A percentile compares a stretch with the other conserved stretches of the same genome.
Conservation (phyloP, 2,797 vertebrate species). For the Perdix hodgsoniae region DNA sequence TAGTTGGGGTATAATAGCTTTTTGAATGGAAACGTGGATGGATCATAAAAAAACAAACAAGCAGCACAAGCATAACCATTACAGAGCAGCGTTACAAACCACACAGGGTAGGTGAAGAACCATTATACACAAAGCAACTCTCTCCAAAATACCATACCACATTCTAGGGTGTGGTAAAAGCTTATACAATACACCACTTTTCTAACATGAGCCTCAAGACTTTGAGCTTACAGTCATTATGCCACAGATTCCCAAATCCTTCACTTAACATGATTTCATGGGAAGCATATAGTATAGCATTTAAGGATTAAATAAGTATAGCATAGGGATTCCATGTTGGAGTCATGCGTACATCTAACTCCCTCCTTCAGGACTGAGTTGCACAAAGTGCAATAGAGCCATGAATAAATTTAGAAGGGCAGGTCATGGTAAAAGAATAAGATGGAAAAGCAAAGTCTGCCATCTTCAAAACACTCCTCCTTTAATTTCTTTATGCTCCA, state of each 20-base stretch:
- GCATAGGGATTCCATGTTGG: no score
- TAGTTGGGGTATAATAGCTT: not conserved
- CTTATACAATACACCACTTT: not conserved
- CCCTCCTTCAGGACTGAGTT: no score
- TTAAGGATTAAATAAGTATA: no score
- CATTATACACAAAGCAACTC: not conserved
- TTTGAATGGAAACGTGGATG: not conserved
- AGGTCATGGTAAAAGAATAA: not conserved
- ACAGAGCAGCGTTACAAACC: not conserved
- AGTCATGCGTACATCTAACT: no score
- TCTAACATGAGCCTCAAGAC: not conserved
- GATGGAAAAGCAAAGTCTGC: not conserved
- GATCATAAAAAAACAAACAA: not conserved
- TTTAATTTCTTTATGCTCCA: not conserved
- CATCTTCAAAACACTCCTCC: rapidly evolving
- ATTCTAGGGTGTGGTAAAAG: not conserved
- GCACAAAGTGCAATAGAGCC: not conserved
- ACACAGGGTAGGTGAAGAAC: not conserved
- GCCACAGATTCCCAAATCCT: not conserved
- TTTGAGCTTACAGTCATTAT: not conserved
- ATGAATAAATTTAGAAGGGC: not conserved
- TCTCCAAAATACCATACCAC: not conserved
- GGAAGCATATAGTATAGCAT: not conserved
- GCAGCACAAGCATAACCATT: not conserved
- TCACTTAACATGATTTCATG: not conserved